Percentiles rank a stretch among this genome's conserved stretches.
phyloP scores from a whole-genome alignment of 2,113 vertebrate species.

The Smithornis capensis region DNA sequence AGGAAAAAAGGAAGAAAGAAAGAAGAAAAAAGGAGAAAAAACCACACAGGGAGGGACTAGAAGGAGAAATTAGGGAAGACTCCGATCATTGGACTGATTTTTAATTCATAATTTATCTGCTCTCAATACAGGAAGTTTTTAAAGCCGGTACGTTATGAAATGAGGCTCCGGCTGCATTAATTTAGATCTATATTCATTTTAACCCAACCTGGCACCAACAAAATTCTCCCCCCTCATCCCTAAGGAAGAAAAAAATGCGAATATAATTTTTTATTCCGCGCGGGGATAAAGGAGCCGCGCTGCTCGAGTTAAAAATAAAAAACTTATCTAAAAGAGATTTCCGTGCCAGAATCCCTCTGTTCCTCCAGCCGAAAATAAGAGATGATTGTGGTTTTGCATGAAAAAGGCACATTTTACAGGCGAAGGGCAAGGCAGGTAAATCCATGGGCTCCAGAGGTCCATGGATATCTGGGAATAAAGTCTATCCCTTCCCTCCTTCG shows the following conservation, averaged over 20 bases:
- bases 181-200: not conserved
- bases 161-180: not conserved
- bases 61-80: not conserved
- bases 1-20: rapidly evolving
- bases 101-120: not conserved
- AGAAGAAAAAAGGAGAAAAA: rapidly evolving
- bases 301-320: not conserved
- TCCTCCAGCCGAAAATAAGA: rapidly evolving
- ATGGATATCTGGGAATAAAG: not conserved
- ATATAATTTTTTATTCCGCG: not conserved
- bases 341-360: not conserved
- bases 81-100: not conserved
- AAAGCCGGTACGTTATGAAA: not conserved
- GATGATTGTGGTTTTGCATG: rapidly evolving
- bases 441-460: not conserved
- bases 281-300: not conserved
- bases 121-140: not conserved
- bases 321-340: not conserved
- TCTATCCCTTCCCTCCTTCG: not conserved
- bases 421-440: not conserved
- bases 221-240: not conserved
- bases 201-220: not conserved
- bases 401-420: not conserved
- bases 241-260: not conserved
- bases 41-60: not conserved